Conservation (phyloP, 2,888 invertebrate genomes). For the Pasiphila rectangulata region DNA sequence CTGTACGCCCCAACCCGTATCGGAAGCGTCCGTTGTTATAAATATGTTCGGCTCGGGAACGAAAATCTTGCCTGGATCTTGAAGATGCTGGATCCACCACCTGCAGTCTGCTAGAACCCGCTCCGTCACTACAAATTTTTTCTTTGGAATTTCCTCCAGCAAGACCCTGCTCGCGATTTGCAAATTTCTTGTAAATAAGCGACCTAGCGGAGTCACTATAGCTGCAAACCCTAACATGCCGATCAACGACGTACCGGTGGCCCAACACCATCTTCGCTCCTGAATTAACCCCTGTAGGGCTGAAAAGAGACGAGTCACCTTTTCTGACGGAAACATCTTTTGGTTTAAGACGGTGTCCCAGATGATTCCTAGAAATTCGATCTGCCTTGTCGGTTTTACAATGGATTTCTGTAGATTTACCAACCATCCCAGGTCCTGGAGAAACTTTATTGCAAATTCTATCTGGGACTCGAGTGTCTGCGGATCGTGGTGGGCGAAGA, state of each 20-base stretch:
- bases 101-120: too few species aligned
- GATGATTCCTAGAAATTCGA: not conserved
- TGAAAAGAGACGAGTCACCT: not conserved
- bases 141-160: too few species aligned
- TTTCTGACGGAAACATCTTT: not conserved
- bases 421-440: not conserved
- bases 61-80: too few species aligned
- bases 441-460: not conserved
- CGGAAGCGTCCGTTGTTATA: not conserved
- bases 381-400: not conserved
- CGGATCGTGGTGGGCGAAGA: not conserved
- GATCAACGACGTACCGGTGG: not conserved
- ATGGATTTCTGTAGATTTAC: not conserved
- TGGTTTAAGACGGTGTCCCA: not conserved
- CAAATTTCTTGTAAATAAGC: too few species aligned
- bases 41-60: not conserved
- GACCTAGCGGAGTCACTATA: not conserved
- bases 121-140: too few species aligned
- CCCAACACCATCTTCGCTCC: not conserved
- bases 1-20: too few species aligned
- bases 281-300: not conserved
- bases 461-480: not conserved
- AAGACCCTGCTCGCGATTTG: too few species aligned
- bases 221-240: not conserved
- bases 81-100: too few species aligned